A percentile compares a stretch with the other conserved stretches of the same genome.
Conservation (phyloP, 2,113 vertebrate species). For the Chlorodrepanis virens region DNA sequence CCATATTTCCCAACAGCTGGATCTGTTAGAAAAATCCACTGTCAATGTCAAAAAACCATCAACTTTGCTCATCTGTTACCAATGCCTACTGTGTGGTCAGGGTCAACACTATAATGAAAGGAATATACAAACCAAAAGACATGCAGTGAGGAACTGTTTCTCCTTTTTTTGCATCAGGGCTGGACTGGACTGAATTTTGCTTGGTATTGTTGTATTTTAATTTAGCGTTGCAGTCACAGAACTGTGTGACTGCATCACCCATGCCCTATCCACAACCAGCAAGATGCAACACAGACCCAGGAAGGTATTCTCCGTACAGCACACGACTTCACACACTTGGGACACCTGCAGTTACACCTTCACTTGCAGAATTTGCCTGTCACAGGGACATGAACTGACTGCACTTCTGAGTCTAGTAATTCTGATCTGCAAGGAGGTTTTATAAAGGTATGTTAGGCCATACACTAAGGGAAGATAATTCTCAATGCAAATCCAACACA, state of each 20-base stretch:
- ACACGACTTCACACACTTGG: not conserved
- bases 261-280: not conserved
- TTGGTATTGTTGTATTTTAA: not conserved
- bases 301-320: not conserved
- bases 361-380: not conserved
- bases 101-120: not conserved
- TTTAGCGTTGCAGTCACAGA: not conserved
- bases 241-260: too few species aligned
- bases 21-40: not conserved
- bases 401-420: not conserved
- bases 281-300: not conserved
- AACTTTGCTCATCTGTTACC: not conserved
- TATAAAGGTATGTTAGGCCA: not conserved
- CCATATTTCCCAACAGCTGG: not conserved
- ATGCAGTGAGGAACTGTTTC: not conserved
- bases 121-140: not conserved
- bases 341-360: not conserved
- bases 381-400: not conserved
- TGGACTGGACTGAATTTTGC: not conserved
- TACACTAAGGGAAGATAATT: not conserved
- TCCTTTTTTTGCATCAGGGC: not conserved
- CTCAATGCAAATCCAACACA: not conserved
- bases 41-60: not conserved
- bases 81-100: not conserved
- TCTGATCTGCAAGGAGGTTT: not conserved